Conservation (phyloP, 2,888 invertebrate genomes). For the Athalia rosae region DNA sequence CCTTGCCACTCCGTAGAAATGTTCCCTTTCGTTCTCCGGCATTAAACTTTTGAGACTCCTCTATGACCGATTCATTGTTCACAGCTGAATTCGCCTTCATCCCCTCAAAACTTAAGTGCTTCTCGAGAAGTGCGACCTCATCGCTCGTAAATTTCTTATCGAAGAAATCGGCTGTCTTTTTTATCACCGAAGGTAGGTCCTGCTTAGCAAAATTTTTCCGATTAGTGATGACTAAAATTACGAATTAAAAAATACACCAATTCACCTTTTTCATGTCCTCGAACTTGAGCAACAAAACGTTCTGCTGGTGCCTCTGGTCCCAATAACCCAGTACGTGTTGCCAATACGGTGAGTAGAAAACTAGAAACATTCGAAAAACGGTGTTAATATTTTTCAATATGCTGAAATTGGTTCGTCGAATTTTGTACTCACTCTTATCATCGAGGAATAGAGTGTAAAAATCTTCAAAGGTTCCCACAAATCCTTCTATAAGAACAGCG, state of each 20-base stretch:
- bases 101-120: conserved; percentile 78
- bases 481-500: conserved; percentile 77
- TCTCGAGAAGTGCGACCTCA: conserved; percentile 73
- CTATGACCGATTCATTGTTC: conserved; percentile 73
- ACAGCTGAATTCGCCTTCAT: conserved; percentile 78
- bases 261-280: conserved; percentile 66
- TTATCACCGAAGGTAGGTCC: conserved; percentile 76
- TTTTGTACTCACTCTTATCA: conserved; percentile 74
- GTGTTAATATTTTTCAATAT: too few relatives aligned
- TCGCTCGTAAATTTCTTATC: conserved; percentile 72
- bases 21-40: conserved; percentile 59
- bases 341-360: conserved; percentile 64
- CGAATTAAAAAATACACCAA: not conserved
- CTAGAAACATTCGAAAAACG: too few relatives aligned
- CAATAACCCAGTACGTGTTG: conserved; percentile 60
- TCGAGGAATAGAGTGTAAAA: conserved; percentile 79
- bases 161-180: conserved; percentile 75
- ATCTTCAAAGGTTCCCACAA: conserved; percentile 76
- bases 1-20: conserved; percentile 13
- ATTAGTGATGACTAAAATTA: too few relatives aligned
- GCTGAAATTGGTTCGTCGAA: not conserved
- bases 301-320: conserved; percentile 54
- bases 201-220: not conserved
- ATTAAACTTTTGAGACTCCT: conserved; percentile 69
- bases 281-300: conserved; percentile 63